Percentiles rank a stretch among this genome's conserved stretches.
These are phyloP conservation scores for Drosophila busckii DNA, from an alignment of 1,140 invertebrate species.

Conservation along the genomic window DNA sequence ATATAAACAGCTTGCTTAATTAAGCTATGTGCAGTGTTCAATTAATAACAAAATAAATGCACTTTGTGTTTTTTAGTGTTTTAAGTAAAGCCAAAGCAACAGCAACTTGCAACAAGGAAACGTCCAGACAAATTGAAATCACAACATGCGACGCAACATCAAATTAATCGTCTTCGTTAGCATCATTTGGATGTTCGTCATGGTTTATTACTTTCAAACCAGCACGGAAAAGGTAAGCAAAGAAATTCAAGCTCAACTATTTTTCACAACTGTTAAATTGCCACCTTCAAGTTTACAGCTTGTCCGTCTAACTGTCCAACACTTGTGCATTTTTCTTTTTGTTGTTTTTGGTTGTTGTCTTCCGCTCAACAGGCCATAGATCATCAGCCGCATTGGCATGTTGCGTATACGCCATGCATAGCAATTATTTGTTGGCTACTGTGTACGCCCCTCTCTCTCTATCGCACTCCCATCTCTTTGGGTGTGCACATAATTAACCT, in stretches of 20 bases:
- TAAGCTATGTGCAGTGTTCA: too few species aligned
- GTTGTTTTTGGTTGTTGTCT: constrained; percentile 16
- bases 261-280: too few species aligned
- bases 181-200: constrained; percentile 78
- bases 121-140: constrained; percentile 19
- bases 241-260: too few species aligned
- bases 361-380: constrained; percentile 29
- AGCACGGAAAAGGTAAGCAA: constrained; percentile 76
- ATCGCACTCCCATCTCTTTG: constrained; percentile 10
- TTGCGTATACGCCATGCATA: constrained; percentile 35
- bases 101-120: constrained; percentile 26
- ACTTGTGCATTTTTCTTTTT: not conserved
- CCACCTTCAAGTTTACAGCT: too few species aligned
- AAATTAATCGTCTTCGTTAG: constrained; percentile 77
- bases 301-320: not conserved
- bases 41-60: too few species aligned
- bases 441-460: constrained; percentile 3
- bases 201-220: constrained; percentile 78
- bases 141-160: constrained; percentile 77
- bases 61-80: too few species aligned
- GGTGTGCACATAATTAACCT: constrained; percentile 57
- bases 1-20: too few species aligned
- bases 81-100: too few species aligned
- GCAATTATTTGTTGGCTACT: constrained; percentile 38
- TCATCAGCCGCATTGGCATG: too few species aligned